These are phyloP conservation scores for Lepidotrigona ventralis DNA, from an alignment of 1,140 invertebrate genomes.

Conservation along the genomic window DNA sequence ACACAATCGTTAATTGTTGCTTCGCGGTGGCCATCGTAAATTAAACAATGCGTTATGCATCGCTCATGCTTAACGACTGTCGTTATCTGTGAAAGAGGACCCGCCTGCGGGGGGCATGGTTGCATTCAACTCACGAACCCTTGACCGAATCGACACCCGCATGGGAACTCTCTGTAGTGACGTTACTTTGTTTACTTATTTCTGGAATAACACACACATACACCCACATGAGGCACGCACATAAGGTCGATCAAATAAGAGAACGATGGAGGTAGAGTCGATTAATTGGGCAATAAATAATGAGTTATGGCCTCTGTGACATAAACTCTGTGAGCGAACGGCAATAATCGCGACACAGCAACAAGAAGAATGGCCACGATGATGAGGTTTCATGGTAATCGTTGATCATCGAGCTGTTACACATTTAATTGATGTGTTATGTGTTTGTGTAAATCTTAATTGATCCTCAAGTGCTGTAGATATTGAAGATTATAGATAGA, in stretches of 20 bases:
- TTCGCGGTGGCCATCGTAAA: background rate
- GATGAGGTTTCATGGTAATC: background rate
- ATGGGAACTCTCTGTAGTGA: background rate
- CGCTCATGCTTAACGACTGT: background rate
- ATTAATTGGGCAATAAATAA: constrained; percentile 11
- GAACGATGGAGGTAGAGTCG: background rate
- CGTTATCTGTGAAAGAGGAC: background rate
- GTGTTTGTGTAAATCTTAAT: background rate
- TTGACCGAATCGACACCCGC: constrained; percentile 25
- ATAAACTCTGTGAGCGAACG: background rate
- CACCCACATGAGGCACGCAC: no score
- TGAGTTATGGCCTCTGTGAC: background rate
- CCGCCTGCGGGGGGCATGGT: background rate
- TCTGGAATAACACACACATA: no score
- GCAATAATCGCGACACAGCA: no score
- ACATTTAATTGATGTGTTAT: background rate
- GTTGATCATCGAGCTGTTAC: background rate
- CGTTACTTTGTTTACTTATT: background rate
- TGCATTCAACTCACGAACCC: constrained; percentile 7
- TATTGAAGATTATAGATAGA: no score
- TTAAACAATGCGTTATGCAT: constrained; percentile 1
- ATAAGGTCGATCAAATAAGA: background rate
- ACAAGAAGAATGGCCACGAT: background rate
- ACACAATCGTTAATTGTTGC: background rate
- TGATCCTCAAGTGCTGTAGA: background rate